A percentile compares a stretch with the other conserved stretches of the same genome.
These are phyloP conservation scores for Incurvaria masculella DNA, from an alignment of 2,888 invertebrate species.

Conservation along the genomic window DNA sequence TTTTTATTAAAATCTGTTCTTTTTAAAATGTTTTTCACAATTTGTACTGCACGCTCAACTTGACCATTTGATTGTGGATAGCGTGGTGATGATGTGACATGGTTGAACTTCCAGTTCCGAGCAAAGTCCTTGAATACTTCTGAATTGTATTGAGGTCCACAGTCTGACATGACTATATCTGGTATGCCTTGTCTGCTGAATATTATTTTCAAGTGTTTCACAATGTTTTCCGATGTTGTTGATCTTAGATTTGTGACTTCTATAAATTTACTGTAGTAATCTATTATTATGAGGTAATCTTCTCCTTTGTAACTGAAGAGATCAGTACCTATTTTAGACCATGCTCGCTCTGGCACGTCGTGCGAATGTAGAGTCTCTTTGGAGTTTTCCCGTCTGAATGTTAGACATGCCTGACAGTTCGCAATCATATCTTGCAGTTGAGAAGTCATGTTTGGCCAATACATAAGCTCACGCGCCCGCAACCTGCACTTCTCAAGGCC, in stretches of 20 bases:
- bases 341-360: too few relatives aligned
- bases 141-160: conserved; percentile 6
- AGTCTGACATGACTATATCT: conserved; percentile 7
- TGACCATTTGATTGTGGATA: conserved; percentile 10
- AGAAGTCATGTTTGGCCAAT: too few relatives aligned
- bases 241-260: conserved; percentile 4
- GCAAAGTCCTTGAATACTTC: background rate
- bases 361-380: too few relatives aligned
- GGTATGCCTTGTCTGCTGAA: conserved; percentile 12
- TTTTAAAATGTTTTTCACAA: conserved; percentile 4
- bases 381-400: too few relatives aligned
- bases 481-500: too few relatives aligned
- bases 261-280: conserved; percentile 10
- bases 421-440: too few relatives aligned
- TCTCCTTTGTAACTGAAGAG: conserved; percentile 5
- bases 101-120: background rate
- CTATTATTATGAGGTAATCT: conserved; percentile 5
- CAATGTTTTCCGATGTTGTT: conserved; percentile 2
- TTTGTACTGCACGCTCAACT: conserved; percentile 5
- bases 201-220: conserved; percentile 4
- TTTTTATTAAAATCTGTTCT: background rate
- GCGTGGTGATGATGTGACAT: background rate
- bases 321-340: conserved; percentile 1
- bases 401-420: too few relatives aligned
- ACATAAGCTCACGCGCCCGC: too few relatives aligned